These are phyloP conservation scores for Dexiosoma caninum DNA, from an alignment of 2,888 invertebrate genomes.

Conservation along the genomic window DNA sequence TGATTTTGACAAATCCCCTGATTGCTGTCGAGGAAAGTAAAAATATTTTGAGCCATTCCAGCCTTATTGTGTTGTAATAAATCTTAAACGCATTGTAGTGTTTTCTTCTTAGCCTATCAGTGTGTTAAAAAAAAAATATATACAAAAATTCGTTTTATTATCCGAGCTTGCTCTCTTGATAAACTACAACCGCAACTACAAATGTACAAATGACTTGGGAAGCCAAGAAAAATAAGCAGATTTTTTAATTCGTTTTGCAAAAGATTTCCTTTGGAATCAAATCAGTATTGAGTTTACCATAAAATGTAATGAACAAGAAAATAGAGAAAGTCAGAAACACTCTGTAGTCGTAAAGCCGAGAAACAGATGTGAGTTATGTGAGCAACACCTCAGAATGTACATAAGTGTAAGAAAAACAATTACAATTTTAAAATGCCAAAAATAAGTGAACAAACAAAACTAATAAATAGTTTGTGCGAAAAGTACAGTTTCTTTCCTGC, in stretches of 20 bases:
- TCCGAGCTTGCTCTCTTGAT: background rate
- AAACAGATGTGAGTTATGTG: too few species aligned
- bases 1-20: slow-evolving; percentile 57
- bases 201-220: background rate
- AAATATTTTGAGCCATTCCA: slow-evolving; percentile 32
- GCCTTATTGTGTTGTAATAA: slow-evolving; percentile 41
- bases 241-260: slow-evolving; percentile 23
- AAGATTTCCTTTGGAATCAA: slow-evolving; percentile 7
- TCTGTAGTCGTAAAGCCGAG: too few species aligned
- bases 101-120: slow-evolving; percentile 3
- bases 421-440: too few species aligned
- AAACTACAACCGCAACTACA: background rate
- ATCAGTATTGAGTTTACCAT: slow-evolving; percentile 1
- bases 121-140: too few species aligned
- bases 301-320: background rate
- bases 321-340: too few species aligned
- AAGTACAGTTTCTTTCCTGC: too few species aligned
- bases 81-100: slow-evolving; percentile 36
- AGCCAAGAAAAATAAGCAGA: background rate
- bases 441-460: too few species aligned
- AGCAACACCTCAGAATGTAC: too few species aligned
- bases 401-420: too few species aligned
- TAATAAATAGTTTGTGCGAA: too few species aligned
- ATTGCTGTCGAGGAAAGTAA: slow-evolving; percentile 48
- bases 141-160: background rate